These are phyloP conservation scores for Pollenia labialis DNA, from an alignment of 2,888 invertebrate species.

Conservation along the genomic window DNA sequence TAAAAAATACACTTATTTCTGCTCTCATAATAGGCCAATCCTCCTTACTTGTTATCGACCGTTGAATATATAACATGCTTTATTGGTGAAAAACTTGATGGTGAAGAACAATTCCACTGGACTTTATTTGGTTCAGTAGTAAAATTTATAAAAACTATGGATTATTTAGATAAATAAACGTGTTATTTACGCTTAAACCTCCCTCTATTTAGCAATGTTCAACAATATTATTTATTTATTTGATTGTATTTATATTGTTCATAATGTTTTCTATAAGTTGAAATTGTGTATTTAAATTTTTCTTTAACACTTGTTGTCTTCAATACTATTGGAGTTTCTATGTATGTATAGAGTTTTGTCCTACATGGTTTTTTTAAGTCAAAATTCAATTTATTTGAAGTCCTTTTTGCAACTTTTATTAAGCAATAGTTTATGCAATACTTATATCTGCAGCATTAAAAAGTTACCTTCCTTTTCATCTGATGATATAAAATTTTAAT, in stretches of 20 bases:
- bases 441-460: slow-evolving; percentile 21
- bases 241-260: slow-evolving; percentile 45
- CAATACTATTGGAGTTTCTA: slow-evolving; percentile 20
- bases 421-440: slow-evolving; percentile 54
- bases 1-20: background rate
- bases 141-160: slow-evolving; percentile 99
- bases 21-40: slow-evolving; percentile 91
- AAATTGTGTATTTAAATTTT: slow-evolving; percentile 43
- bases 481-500: too few species aligned
- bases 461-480: background rate
- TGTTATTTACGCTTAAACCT: background rate
- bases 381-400: slow-evolving; percentile 17
- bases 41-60: slow-evolving; percentile 95
- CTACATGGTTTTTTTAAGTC: slow-evolving; percentile 9
- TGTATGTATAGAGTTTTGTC: slow-evolving; percentile 27
- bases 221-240: slow-evolving; percentile 19
- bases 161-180: slow-evolving; percentile 78
- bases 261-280: slow-evolving; percentile 12
- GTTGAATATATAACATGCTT: slow-evolving; percentile 98
- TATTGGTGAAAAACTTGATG: slow-evolving; percentile 91
- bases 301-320: slow-evolving; percentile 19
- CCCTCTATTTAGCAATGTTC: background rate
- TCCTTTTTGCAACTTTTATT: background rate
- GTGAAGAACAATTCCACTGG: slow-evolving; percentile 99
- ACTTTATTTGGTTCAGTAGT: slow-evolving; percentile 98